Base-by-base conservation (phyloP, 1,140 invertebrate species). In the Dryas iulia region DNA sequence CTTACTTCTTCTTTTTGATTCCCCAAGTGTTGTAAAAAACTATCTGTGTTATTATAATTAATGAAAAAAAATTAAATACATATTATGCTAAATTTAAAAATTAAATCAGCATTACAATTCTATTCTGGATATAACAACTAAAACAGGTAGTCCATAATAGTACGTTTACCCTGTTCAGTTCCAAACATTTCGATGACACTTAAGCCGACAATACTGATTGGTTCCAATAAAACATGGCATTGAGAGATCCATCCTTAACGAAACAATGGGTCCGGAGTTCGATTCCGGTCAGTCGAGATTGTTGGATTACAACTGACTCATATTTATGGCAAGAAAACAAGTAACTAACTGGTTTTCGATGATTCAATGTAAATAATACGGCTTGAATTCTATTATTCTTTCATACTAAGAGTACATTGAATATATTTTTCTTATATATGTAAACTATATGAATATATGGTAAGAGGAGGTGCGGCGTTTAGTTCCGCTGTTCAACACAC, bases 131-230 rank as follows among this genome's bases (percentile, higher is more conserved):
- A 7, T 14, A 14, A 1, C 5, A n/a, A 39, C 7, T 53, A 21
- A 6, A 26, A 1, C 10, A 56, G 30, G 30, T n/a, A 26, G 10
- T 6, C 53, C 23, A 26, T 14, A 47, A 18, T 56, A 26, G 53
- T 26, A 5, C 53, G 3, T 25, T n/a, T 66, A 83, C 84, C 85
- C 76, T 74, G 80, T 64, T 77, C 62, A 63, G 68, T 79, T 77
- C 76, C 79, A 80, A 81, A 81, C 71, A 70, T 83, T 78, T 74
- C 78, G 76, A 87, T 83, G 78, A 76, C 65, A 69, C 54, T 70
- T 86, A 84, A 90, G 83, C 84, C 77, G 84, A 89, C 86, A 88
- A 84, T 86, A 88, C 86, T 88, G 87, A 90, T 90, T 82, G 84
- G 78, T 79, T 77, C 74, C 82, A 86, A 90, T 90, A 86, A 86